Conservation (phyloP, 1,140 invertebrate genomes). For the Himalopsyche phryganea region DNA sequence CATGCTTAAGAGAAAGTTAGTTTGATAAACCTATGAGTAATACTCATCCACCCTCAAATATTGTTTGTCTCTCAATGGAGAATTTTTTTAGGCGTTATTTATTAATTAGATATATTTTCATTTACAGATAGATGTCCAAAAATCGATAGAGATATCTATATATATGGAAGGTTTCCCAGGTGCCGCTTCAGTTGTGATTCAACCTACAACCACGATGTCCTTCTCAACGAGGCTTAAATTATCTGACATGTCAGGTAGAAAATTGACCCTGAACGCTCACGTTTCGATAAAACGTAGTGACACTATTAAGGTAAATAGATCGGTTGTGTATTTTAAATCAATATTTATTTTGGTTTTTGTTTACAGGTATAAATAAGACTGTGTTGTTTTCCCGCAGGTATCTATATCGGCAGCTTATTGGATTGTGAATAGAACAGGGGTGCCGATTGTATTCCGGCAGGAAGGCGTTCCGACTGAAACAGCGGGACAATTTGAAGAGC, state of each 20-base stretch:
- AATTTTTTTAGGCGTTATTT: too few relatives aligned
- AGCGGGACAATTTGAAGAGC: slow-evolving; percentile 92
- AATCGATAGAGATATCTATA: slow-evolving; percentile 68
- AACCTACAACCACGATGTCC: slow-evolving; percentile 43
- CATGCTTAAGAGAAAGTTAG: too few relatives aligned
- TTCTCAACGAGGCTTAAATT: slow-evolving; percentile 49
- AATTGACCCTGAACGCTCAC: slow-evolving; percentile 69
- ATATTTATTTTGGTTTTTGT: background rate
- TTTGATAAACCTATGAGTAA: too few relatives aligned
- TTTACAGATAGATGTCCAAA: slow-evolving; percentile 65
- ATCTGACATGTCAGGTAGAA: slow-evolving; percentile 67
- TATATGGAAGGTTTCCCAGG: slow-evolving; percentile 79
- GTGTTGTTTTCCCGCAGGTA: slow-evolving; percentile 54
- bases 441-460: slow-evolving; percentile 92
- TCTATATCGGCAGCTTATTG: slow-evolving; percentile 85
- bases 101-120: too few relatives aligned
- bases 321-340: slow-evolving; percentile 1
- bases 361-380: background rate
- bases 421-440: slow-evolving; percentile 93
- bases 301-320: slow-evolving; percentile 54
- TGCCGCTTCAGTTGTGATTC: slow-evolving; percentile 59
- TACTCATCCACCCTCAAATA: too few relatives aligned
- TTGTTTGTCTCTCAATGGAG: too few relatives aligned
- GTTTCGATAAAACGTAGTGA: slow-evolving; percentile 50
- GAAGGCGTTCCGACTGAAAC: slow-evolving; percentile 76